A percentile compares a stretch with the other conserved stretches of the same genome.
phyloP scores from a whole-genome alignment of 2,888 invertebrate species.

The Charanyca ferruginea region DNA sequence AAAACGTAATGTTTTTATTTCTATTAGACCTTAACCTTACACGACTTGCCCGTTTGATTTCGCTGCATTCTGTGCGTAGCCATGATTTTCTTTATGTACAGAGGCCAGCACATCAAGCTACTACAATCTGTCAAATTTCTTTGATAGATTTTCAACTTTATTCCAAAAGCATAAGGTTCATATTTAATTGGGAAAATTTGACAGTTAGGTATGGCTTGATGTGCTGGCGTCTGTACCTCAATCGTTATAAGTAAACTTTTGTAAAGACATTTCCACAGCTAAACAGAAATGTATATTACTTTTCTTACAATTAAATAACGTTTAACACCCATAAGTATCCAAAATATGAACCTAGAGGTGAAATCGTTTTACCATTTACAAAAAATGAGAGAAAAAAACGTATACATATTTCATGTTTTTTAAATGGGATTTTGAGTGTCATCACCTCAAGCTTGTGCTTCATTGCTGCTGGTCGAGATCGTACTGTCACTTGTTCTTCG shows the following conservation, averaged over 20 bases:
- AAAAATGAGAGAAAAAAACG: too few relatives aligned
- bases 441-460: conserved; percentile 1
- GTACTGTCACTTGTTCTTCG: conserved; percentile 40
- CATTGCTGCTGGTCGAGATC: conserved; percentile 34
- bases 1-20: conserved; percentile 14
- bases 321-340: not conserved
- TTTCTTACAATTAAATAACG: not conserved
- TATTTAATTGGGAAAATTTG: too few relatives aligned
- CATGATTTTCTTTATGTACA: not conserved
- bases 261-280: too few relatives aligned
- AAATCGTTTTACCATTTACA: not conserved
- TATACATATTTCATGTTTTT: not conserved
- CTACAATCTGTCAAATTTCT: too few relatives aligned
- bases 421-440: not conserved
- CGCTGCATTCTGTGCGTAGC: not conserved
- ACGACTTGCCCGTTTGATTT: not conserved
- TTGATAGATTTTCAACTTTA: too few relatives aligned
- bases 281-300: conserved; percentile 1
- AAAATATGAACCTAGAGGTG: not conserved
- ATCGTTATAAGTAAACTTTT: not conserved
- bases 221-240: too few relatives aligned
- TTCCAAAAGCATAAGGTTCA: too few relatives aligned
- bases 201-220: too few relatives aligned
- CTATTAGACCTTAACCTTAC: not conserved
- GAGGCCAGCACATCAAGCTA: too few relatives aligned